These are phyloP conservation scores for Cecropterus lyciades DNA, from an alignment of 1,140 invertebrate species.

Conservation along the genomic window DNA sequence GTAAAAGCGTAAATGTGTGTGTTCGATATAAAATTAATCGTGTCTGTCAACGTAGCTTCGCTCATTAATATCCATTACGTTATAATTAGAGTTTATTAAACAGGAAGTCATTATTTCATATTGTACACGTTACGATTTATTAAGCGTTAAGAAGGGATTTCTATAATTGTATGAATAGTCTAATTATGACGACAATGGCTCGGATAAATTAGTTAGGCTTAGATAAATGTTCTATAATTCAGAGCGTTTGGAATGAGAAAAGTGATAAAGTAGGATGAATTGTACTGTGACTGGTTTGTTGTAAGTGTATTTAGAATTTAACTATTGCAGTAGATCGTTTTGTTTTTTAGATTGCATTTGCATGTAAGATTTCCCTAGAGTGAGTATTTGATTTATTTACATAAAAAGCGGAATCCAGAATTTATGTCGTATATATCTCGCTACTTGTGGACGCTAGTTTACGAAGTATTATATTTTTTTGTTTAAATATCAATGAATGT, in stretches of 20 bases:
- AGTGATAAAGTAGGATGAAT: constrained; percentile 57
- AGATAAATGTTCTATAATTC: constrained; percentile 46
- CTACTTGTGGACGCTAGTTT: too few relatives aligned
- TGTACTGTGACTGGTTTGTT: constrained; percentile 64
- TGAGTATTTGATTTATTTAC: too few relatives aligned
- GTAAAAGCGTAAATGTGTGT: background rate
- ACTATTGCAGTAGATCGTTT: constrained; percentile 21
- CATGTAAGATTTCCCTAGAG: background rate
- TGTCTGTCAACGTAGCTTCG: background rate
- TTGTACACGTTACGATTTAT: too few relatives aligned
- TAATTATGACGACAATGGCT: constrained; percentile 52
- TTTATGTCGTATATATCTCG: too few relatives aligned
- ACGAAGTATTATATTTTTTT: too few relatives aligned
- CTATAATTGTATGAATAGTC: constrained; percentile 13
- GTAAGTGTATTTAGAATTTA: constrained; percentile 42
- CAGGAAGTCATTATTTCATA: background rate
- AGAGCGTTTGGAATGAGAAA: constrained; percentile 41
- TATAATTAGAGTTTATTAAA: background rate
- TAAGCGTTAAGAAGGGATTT: too few relatives aligned
- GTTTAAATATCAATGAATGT: too few relatives aligned
- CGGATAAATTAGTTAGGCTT: constrained; percentile 52
- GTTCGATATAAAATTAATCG: background rate
- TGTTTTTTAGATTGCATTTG: background rate
- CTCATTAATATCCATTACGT: background rate
- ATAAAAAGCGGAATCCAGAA: too few relatives aligned